phyloP scores from a whole-genome alignment of 2,888 invertebrate species.

The Gibbula magus region DNA sequence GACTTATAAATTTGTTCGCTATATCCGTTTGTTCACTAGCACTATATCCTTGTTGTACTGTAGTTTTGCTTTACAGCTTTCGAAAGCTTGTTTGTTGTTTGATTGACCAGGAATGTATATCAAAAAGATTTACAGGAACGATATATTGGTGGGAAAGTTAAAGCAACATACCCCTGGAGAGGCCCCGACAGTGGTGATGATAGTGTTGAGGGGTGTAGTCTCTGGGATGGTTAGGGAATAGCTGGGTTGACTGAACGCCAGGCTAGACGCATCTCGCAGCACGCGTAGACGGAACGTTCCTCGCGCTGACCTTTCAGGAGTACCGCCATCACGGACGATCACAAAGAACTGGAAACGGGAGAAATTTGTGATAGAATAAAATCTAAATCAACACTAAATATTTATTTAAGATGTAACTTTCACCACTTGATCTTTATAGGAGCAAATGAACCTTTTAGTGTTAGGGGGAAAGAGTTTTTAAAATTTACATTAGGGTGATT shows the following conservation, averaged over 20 bases:
- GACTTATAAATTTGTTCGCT: no score
- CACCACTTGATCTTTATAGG: no score
- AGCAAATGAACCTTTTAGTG: background rate
- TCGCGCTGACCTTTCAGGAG: constrained; percentile 35
- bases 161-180: constrained; percentile 30
- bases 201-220: background rate
- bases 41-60: no score
- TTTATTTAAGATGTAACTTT: background rate
- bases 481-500: background rate
- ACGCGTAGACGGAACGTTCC: constrained; percentile 43
- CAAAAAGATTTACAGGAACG: background rate
- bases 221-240: constrained; percentile 16
- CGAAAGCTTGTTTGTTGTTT: no score
- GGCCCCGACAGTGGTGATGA: constrained; percentile 19
- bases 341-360: constrained; percentile 34
- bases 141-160: no score
- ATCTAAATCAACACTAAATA: background rate
- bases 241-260: constrained; percentile 35
- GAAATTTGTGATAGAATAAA: background rate
- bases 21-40: no score
- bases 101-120: background rate
- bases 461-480: background rate
- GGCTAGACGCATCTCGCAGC: constrained; percentile 38
- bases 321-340: constrained; percentile 46
- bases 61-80: no score